Evolutionary conservation across 2,888 invertebrate genomes (phyloP).

Genomic region (Tetramorium bicarinatum): DNA sequence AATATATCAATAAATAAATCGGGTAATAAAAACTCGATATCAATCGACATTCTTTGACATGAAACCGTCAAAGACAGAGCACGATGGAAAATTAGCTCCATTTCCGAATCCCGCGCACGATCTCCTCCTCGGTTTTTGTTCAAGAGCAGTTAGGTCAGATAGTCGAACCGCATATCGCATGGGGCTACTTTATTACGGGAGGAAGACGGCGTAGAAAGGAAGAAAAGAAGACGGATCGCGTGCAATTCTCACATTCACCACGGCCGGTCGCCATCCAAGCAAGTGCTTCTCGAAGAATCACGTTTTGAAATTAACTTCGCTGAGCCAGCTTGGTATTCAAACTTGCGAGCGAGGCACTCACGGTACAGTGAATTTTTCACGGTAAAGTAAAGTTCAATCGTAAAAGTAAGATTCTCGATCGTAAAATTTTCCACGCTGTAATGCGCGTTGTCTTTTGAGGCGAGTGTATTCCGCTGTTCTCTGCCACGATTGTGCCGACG

Average conservation of each 20-base stretch:
- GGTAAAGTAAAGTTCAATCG: slow-evolving; percentile 41
- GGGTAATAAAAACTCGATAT: neutral
- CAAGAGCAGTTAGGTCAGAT: slow-evolving; percentile 62
- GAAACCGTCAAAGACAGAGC: slow-evolving; percentile 23
- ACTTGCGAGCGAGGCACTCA: slow-evolving; percentile 24
- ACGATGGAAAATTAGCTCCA: slow-evolving; percentile 50
- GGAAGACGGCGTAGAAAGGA: slow-evolving; percentile 23
- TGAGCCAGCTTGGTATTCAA: neutral
- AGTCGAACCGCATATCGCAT: slow-evolving; percentile 70
- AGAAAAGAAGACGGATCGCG: slow-evolving; percentile 58
- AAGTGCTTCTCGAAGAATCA: slow-evolving; percentile 53
- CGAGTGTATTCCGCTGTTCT: neutral
- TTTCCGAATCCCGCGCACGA: slow-evolving; percentile 72
- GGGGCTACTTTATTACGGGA: slow-evolving; percentile 72
- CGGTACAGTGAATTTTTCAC: slow-evolving; percentile 34
- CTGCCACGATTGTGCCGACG: neutral
- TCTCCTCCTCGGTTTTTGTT: slow-evolving; percentile 61
- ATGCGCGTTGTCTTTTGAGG: slow-evolving; percentile 40
- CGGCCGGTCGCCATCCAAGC: slow-evolving; percentile 36
- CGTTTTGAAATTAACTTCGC: slow-evolving; percentile 57
- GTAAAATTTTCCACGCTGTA: slow-evolving; percentile 44
- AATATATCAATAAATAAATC: neutral
- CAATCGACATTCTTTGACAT: neutral
- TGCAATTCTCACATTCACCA: slow-evolving; percentile 64
- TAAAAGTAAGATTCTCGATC: slow-evolving; percentile 19